phyloP scores from a whole-genome alignment of 2,113 vertebrate genomes.

The Caranx ignobilis region DNA sequence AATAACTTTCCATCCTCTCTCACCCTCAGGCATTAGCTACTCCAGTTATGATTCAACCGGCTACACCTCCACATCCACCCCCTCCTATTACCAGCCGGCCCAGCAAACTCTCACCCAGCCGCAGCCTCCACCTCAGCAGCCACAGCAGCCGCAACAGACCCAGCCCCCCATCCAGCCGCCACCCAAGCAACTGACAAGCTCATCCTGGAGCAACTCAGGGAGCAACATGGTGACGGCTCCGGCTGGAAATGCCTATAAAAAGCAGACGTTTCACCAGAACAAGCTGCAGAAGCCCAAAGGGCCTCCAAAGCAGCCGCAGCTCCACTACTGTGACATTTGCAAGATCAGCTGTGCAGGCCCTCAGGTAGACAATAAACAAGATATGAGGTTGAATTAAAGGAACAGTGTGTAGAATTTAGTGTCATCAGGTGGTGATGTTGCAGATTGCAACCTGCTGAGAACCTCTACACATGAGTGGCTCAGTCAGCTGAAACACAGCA shows the following conservation, averaged over 20 bases:
- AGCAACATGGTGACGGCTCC: constrained; percentile 75
- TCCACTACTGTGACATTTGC: constrained; percentile 91
- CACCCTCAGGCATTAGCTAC: constrained; percentile 81
- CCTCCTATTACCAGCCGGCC: constrained; percentile 81
- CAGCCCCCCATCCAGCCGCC: constrained; percentile 71
- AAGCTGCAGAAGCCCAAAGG: constrained; percentile 83
- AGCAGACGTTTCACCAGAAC: constrained; percentile 79
- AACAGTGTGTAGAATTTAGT: no score
- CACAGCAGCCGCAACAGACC: constrained; percentile 56
- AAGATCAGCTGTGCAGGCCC: constrained; percentile 90
- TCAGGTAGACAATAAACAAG: constrained; percentile 80
- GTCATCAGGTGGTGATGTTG: no score
- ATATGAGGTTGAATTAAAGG: neutral
- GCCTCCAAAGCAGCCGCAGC: constrained; percentile 82
- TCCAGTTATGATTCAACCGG: constrained; percentile 75
- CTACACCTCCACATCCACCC: constrained; percentile 77
- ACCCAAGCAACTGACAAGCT: constrained; percentile 78
- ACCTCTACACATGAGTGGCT: no score
- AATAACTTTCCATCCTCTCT: constrained; percentile 19
- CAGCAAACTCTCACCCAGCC: constrained; percentile 76
- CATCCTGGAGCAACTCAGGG: constrained; percentile 80
- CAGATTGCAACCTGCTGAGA: no score
- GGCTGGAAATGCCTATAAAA: constrained; percentile 76
- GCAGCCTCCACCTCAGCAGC: constrained; percentile 69
- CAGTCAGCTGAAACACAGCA: no score